Evolutionary conservation across 2,797 vertebrate genomes (phyloP), one percentile per base, ranked within the genome.

Genomic region (Poeciliopsis gracilis): DNA sequence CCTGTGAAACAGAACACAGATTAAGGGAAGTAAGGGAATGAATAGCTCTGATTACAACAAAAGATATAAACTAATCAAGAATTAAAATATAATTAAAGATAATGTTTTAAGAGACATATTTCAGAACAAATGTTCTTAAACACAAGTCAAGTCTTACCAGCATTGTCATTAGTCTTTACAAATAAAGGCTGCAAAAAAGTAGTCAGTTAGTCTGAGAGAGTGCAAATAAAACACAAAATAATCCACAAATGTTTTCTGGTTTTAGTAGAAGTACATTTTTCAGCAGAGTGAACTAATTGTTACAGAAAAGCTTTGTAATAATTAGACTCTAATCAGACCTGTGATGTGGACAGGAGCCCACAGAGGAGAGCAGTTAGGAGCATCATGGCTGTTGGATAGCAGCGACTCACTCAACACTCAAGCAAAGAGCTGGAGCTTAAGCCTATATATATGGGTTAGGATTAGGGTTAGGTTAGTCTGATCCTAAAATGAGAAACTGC

Each of bases 401-500:
- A 30, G 36, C 16, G 41, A 2, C 57, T 16, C 11, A 70, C 30
- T 10, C 18, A 74, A 43, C 23, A 45, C 69, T 67, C 20, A 9
- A 5, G 59, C 20, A 9, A 6, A 0, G 5, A 28, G 57, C 23
- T 15, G 55, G 16, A 33, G 51, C n/a, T 13, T 36, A 23, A 11
- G 5, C 49, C 25, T 90, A 80, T 89, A 88, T 81, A 84, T 41
- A 10, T 7, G 23, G 53, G 8, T 36, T 36, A 36, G 36, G 36
- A 4, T 36, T 36, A 38, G 63, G 38, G 16, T 16, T 71, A 76
- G 23, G 55, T 2, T 41, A 15, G 25, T 38, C 23, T 73, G 23
- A 25, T 80, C 90, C 87, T 81, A 63, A 88, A 87, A 92, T 72
- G 88, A 84, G 2, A 12, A 23, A 20, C 18, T n/a, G 30, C 46